A percentile compares a stretch with the other conserved stretches of the same genome.
Conservation (phyloP, 2,888 invertebrate species). For the Agrotis clavis region DNA sequence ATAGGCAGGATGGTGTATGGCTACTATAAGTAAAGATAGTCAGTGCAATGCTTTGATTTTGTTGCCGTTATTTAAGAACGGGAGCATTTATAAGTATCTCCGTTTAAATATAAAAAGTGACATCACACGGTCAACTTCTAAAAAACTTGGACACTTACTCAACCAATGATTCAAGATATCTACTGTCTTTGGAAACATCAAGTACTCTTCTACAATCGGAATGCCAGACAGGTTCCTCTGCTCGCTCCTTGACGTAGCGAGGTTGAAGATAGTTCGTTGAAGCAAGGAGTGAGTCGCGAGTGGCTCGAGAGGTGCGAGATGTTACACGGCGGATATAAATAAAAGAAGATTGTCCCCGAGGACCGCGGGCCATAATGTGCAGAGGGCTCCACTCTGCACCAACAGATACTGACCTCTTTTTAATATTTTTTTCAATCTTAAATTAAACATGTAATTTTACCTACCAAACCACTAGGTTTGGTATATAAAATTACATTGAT, state of each 20-base stretch:
- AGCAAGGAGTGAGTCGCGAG: slow-evolving; percentile 66
- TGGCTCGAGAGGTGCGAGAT: slow-evolving; percentile 78
- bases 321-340: slow-evolving; percentile 85
- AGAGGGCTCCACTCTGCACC: slow-evolving; percentile 64
- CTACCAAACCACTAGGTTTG: no score
- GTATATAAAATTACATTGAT: no score
- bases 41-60: no score
- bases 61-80: no score
- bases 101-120: no score
- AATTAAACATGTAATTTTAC: background rate
- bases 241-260: slow-evolving; percentile 31
- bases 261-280: slow-evolving; percentile 45
- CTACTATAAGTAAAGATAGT: no score
- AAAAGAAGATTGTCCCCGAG: slow-evolving; percentile 86
- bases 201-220: slow-evolving; percentile 21
- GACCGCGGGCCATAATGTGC: slow-evolving; percentile 81
- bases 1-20: no score
- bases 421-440: background rate
- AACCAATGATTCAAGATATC: background rate
- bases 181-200: slow-evolving; percentile 17
- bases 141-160: background rate
- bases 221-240: slow-evolving; percentile 25
- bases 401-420: slow-evolving; percentile 11
- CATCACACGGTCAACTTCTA: no score
- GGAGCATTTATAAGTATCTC: no score